These are phyloP conservation scores for Apodemus sylvaticus DNA, from an alignment of 2,113 vertebrate species.

Conservation along the genomic window DNA sequence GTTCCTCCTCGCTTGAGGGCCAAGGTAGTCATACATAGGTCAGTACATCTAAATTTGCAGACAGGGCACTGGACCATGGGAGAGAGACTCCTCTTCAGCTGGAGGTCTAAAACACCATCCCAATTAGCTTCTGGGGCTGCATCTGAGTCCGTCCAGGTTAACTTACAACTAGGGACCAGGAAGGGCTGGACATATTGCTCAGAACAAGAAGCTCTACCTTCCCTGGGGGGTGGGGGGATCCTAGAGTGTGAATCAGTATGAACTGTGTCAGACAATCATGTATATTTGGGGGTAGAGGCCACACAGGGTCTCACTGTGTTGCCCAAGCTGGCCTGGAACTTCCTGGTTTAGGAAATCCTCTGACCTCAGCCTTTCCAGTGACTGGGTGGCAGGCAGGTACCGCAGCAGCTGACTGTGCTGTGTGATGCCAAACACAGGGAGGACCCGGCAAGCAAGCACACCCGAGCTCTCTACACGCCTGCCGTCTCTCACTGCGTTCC, in stretches of 20 bases:
- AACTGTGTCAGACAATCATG: neutral
- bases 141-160: neutral
- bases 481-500: accelerated
- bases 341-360: neutral
- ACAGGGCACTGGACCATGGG: neutral
- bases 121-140: neutral
- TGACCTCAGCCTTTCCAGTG: neutral
- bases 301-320: neutral
- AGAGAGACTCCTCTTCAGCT: neutral
- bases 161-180: neutral
- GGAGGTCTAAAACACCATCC: neutral
- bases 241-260: accelerated
- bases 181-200: neutral
- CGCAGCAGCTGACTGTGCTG: neutral
- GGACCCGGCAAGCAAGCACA: accelerated
- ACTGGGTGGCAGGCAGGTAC: neutral
- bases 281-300: neutral
- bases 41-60: neutral
- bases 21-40: neutral
- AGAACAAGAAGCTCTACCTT: neutral
- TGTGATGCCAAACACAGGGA: neutral
- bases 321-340: neutral
- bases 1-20: neutral
- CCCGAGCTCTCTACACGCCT: neutral
- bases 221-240: neutral